These are phyloP conservation scores for Burhinus oedicnemus DNA, from an alignment of 2,113 vertebrate species.

Conservation along the genomic window DNA sequence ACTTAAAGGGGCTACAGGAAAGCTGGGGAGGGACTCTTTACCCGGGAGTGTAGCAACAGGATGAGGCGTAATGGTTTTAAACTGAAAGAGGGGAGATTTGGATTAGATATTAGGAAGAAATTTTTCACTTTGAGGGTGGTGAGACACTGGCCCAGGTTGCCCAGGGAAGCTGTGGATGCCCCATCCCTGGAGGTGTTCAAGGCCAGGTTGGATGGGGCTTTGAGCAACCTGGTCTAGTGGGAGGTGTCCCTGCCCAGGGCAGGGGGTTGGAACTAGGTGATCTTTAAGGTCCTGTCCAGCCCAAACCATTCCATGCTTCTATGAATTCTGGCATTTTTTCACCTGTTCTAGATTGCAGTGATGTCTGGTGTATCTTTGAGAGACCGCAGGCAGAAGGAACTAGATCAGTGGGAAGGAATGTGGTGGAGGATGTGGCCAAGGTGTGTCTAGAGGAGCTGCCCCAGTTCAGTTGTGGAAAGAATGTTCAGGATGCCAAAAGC, in stretches of 20 bases:
- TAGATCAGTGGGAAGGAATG: fast-evolving
- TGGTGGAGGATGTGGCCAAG: background rate
- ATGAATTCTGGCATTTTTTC: background rate
- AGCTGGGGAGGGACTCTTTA: background rate
- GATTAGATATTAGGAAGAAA: background rate
- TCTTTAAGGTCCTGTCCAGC: background rate
- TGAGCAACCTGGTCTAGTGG: background rate
- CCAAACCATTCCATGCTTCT: background rate
- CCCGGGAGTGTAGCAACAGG: background rate
- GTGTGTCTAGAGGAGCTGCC: background rate
- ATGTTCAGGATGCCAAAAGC: background rate
- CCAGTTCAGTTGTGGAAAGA: background rate
- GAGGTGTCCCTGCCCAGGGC: background rate
- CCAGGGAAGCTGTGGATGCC: background rate
- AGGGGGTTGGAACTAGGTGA: background rate
- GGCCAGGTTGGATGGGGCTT: background rate
- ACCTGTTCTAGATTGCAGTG: background rate
- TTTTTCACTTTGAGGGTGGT: background rate
- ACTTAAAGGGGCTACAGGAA: background rate
- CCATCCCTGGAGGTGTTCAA: background rate
- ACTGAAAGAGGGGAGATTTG: background rate
- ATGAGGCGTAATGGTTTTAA: background rate
- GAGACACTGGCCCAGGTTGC: background rate
- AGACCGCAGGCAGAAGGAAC: background rate
- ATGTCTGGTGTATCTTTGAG: background rate